Evolutionary conservation across 1,140 invertebrate species (phyloP), one percentile per base, ranked within the genome.

Genomic region (Heliothis virescens): DNA sequence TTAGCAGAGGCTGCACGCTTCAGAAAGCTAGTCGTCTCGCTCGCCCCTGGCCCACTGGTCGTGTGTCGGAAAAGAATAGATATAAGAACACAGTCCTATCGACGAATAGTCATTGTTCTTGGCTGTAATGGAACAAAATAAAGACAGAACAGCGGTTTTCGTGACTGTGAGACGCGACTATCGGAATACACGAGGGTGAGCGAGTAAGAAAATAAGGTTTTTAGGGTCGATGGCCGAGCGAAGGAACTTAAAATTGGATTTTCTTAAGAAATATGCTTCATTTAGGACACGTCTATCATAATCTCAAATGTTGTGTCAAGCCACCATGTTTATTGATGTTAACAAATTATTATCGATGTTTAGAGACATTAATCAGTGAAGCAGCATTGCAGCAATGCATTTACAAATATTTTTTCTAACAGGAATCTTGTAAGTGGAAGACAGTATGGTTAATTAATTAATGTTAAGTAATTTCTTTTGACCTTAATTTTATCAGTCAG

Each of bases 81-180:
- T 92, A 93, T 92, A 94, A 86, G 82, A 92, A 88, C 81, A 82
- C 81, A 82, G 76, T 89, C 76, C 90, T 94, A 92, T 90, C 91
- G 85, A 82, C 88, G 85, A 89, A 92, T 92, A 92, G 89, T 94
- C 91, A 94, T 94, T 94, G 93, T 94, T 94, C 92, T 94, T 94
- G 90, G 85, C 88, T 86, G 92, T 92, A 92, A 94, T 94, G 91
- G 91, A 92, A 92, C 93, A 93, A 93, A 94, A 94, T 94, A 94
- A 94, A 94, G 93, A 92, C 91, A 93, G 90, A 93, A 88, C 91
- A 94, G 93, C 92, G 92, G 93, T 94, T 92, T 94, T 94, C 92
- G 93, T 94, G 93, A 94, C 92, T 90, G 85, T 77, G 93, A 93
- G 91, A 93, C 86, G 80, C 84, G 92, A 87, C 79, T 91, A 90